Evolutionary conservation across 2,797 vertebrate species (phyloP).

Genomic region (Pangasius larnaudii): DNA sequence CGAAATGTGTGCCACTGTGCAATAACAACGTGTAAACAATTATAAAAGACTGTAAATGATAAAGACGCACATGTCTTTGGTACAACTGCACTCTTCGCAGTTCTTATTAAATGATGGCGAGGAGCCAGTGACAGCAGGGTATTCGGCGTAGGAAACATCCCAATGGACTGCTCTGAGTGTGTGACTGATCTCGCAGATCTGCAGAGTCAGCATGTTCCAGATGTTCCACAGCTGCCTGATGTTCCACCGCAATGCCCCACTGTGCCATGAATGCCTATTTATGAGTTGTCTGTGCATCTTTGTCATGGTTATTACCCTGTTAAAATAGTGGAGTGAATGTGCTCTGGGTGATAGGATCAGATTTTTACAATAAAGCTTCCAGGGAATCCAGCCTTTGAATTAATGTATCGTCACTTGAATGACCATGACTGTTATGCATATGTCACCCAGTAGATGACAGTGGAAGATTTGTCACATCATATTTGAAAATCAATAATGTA

Average conservation of each 20-base stretch:
- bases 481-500: constrained; percentile 13
- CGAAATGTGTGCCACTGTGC: constrained; percentile 21
- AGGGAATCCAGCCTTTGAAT: constrained; percentile 13
- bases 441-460: neutral
- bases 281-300: constrained; percentile 34
- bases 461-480: neutral
- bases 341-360: constrained; percentile 25
- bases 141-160: constrained; percentile 37
- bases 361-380: constrained; percentile 26
- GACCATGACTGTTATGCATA: neutral
- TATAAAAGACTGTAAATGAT: constrained; percentile 18
- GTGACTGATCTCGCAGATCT: constrained; percentile 48
- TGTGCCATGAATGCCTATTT: constrained; percentile 39
- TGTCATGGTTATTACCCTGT: constrained; percentile 51
- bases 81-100: neutral
- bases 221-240: constrained; percentile 56
- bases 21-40: constrained; percentile 26
- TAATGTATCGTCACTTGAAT: constrained; percentile 9
- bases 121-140: constrained; percentile 18
- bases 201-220: constrained; percentile 52
- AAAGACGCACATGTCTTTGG: constrained; percentile 9
- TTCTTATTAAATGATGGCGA: constrained; percentile 27
- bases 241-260: constrained; percentile 33
- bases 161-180: constrained; percentile 29
- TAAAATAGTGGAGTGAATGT: constrained; percentile 49